A percentile compares a stretch with the other conserved stretches of the same genome.
Evolutionary conservation across 2,113 vertebrate species (phyloP).

Genomic region (Nymphicus hollandicus): DNA sequence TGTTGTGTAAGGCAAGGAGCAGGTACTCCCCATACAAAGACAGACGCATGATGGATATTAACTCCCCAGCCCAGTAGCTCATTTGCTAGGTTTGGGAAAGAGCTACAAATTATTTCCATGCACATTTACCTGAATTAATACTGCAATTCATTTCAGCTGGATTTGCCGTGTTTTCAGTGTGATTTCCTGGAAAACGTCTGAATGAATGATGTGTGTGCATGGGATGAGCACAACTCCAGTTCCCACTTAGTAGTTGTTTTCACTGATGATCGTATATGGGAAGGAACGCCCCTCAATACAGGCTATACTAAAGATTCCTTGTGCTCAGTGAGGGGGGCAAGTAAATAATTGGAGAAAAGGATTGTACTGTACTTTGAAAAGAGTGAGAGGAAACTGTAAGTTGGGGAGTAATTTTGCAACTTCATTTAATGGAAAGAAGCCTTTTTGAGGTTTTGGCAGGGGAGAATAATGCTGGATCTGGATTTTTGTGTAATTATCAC

Average conservation of each 20-base stretch:
- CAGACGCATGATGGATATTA: background rate
- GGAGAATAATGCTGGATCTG: background rate
- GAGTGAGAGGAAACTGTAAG: background rate
- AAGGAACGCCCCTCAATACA: background rate
- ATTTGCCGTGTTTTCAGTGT: background rate
- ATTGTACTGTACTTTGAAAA: background rate
- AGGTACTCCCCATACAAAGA: background rate
- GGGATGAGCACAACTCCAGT: background rate
- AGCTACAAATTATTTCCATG: background rate
- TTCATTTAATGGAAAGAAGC: background rate
- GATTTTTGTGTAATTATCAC: background rate
- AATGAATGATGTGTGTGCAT: background rate
- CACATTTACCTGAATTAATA: background rate
- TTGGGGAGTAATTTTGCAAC: background rate
- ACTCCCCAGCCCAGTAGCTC: background rate
- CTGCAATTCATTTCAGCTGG: background rate
- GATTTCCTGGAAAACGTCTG: background rate
- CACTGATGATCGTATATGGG: background rate
- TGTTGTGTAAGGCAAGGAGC: background rate
- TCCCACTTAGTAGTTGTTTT: background rate
- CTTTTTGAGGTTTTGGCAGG: background rate
- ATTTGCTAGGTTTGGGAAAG: background rate
- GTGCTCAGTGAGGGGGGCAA: rapidly evolving
- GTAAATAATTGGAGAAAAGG: background rate
- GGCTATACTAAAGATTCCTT: background rate